These are phyloP conservation scores for Ypsolopha sequella DNA, from an alignment of 2,888 invertebrate genomes.

Conservation along the genomic window DNA sequence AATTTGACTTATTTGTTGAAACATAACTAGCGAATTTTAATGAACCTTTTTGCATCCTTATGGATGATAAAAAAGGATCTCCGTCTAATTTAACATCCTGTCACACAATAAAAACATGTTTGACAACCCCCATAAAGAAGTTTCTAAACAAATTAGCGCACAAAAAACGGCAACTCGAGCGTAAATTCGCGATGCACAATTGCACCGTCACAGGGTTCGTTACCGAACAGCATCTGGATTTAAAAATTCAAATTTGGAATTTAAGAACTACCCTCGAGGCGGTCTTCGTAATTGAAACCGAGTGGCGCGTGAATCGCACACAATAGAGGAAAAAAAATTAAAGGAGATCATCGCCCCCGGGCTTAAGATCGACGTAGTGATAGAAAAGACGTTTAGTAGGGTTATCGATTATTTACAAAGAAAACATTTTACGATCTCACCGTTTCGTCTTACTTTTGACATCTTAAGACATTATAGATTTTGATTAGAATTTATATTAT, in stretches of 20 bases:
- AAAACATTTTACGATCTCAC: too few relatives aligned
- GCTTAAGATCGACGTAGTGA: conserved; percentile 21
- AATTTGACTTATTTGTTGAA: too few relatives aligned
- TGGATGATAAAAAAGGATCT: too few relatives aligned
- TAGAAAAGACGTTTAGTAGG: conserved; percentile 18
- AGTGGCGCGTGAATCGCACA: conserved; percentile 37
- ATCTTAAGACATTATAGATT: neutral
- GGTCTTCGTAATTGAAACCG: conserved; percentile 27
- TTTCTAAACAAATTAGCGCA: conserved; percentile 1
- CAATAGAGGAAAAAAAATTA: conserved; percentile 28
- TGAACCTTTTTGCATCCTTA: too few relatives aligned
- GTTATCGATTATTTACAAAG: conserved; percentile 13
- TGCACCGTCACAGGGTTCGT: neutral
- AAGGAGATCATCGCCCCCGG: conserved; percentile 22
- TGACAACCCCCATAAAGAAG: conserved; percentile 8
- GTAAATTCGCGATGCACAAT: conserved; percentile 14
- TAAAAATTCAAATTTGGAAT: conserved; percentile 13
- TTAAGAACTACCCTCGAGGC: conserved; percentile 10
- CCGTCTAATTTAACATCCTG: too few relatives aligned
- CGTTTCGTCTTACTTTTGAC: neutral
- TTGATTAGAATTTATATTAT: neutral
- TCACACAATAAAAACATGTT: neutral
- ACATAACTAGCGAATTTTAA: too few relatives aligned
- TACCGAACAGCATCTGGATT: neutral
- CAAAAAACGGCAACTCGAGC: neutral